Conservation (phyloP, 2,888 invertebrate species). For the Eupithecia subfuscata region DNA sequence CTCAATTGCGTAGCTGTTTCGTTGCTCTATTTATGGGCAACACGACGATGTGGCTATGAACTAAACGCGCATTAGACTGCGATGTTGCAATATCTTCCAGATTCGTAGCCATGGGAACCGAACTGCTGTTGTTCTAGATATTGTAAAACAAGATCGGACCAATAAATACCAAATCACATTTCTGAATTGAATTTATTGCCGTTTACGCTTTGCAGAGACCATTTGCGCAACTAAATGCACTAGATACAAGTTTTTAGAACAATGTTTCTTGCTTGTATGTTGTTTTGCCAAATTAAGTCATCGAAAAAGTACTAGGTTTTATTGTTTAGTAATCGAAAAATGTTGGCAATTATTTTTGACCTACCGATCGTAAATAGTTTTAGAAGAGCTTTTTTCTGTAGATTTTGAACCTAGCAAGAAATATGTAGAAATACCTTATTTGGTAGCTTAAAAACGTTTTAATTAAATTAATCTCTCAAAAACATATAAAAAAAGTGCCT, state of each 20-base stretch:
- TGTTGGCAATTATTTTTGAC: constrained; percentile 11
- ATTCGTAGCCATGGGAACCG: constrained; percentile 61
- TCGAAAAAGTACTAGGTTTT: constrained; percentile 14
- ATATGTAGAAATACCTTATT: not conserved
- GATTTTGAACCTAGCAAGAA: not conserved
- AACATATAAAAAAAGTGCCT: not conserved
- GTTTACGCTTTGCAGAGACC: constrained; percentile 55
- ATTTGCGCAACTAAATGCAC: constrained; percentile 55
- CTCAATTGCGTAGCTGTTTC: constrained; percentile 24
- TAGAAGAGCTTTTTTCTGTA: not conserved
- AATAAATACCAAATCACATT: constrained; percentile 77
- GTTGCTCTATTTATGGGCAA: constrained; percentile 36
- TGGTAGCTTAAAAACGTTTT: not conserved
- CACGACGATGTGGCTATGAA: constrained; percentile 32
- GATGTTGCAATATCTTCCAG: constrained; percentile 37
- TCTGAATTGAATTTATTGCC: constrained; percentile 65
- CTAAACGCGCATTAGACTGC: constrained; percentile 35
- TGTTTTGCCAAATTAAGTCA: constrained; percentile 29
- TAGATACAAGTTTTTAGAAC: constrained; percentile 38
- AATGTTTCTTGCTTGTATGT: constrained; percentile 21
- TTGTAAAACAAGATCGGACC: constrained; percentile 63
- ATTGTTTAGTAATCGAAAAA: constrained; percentile 24
- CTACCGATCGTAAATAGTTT: not conserved
- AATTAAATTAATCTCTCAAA: not conserved
- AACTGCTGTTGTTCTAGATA: constrained; percentile 64